Evolutionary conservation across 2,888 invertebrate genomes (phyloP).

Genomic region (Watsonalla cultraria): DNA sequence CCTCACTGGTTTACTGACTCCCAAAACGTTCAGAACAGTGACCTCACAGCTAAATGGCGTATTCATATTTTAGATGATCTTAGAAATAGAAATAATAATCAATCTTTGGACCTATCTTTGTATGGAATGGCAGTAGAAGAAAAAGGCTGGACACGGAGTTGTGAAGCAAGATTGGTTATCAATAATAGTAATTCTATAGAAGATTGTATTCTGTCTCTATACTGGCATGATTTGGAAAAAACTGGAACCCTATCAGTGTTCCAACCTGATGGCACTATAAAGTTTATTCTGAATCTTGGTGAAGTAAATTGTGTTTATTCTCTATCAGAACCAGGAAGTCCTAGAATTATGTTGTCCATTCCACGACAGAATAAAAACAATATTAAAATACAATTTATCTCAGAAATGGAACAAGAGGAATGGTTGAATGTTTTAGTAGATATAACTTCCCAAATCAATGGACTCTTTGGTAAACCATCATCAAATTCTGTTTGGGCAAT

Average conservation of each 20-base stretch:
- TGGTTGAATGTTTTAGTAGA: constrained; percentile 91
- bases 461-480: constrained; percentile 83
- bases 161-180: constrained; percentile 83
- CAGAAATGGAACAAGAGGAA: constrained; percentile 92
- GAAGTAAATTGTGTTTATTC: constrained; percentile 88
- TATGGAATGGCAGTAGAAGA: constrained; percentile 90
- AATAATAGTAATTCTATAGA: constrained; percentile 78
- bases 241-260: constrained; percentile 87
- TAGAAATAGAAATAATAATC: constrained; percentile 73
- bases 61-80: constrained; percentile 84
- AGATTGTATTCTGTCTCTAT: constrained; percentile 88
- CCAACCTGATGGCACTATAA: constrained; percentile 87
- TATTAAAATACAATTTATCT: constrained; percentile 86
- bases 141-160: constrained; percentile 91
- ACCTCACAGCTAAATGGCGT: constrained; percentile 87
- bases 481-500: constrained; percentile 87
- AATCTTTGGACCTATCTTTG: constrained; percentile 73
- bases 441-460: constrained; percentile 86
- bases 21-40: constrained; percentile 78
- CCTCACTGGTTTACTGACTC: constrained; percentile 89
- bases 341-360: constrained; percentile 86
- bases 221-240: constrained; percentile 87
- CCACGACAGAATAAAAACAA: constrained; percentile 80
- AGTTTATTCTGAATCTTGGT: constrained; percentile 84
- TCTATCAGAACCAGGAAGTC: constrained; percentile 89